Evolutionary conservation across 2,797 vertebrate species (phyloP).

Genomic region (Malurus leucopterus): DNA sequence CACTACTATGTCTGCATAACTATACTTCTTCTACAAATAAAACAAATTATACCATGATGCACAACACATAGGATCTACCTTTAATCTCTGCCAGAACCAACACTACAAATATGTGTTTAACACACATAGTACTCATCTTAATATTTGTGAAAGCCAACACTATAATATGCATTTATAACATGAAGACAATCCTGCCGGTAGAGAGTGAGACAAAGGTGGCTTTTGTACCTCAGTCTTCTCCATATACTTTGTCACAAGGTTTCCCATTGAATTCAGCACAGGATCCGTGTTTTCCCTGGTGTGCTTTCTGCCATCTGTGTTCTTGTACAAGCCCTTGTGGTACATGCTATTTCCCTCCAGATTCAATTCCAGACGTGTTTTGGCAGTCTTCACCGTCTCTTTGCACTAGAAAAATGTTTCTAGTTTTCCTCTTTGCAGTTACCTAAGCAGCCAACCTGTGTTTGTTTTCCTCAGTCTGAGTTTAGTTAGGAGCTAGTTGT

Average conservation of each 20-base stretch:
- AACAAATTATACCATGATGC: no score
- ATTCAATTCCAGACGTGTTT: not conserved
- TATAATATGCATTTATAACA: no score
- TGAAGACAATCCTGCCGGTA: not conserved
- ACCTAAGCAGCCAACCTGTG: not conserved
- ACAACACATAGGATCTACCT: no score
- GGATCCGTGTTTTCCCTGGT: not conserved
- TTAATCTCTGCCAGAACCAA: no score
- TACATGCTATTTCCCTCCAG: not conserved
- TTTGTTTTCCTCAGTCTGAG: not conserved
- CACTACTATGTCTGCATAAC: no score
- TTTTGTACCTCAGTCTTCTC: not conserved
- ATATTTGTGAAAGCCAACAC: no score
- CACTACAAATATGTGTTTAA: no score
- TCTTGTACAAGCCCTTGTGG: not conserved
- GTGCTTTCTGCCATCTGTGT: not conserved
- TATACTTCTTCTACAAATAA: no score
- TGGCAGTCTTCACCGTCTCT: not conserved
- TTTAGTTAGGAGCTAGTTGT: not conserved
- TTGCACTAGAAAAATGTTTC: not conserved
- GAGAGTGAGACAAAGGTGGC: not conserved
- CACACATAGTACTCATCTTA: no score
- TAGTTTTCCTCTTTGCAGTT: not conserved
- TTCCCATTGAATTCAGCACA: accelerated
- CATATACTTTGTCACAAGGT: not conserved